A percentile compares a stretch with the other conserved stretches of the same genome.
Conservation (phyloP, 23 tunicate genomes). For the Aplidium turbinatum region DNA sequence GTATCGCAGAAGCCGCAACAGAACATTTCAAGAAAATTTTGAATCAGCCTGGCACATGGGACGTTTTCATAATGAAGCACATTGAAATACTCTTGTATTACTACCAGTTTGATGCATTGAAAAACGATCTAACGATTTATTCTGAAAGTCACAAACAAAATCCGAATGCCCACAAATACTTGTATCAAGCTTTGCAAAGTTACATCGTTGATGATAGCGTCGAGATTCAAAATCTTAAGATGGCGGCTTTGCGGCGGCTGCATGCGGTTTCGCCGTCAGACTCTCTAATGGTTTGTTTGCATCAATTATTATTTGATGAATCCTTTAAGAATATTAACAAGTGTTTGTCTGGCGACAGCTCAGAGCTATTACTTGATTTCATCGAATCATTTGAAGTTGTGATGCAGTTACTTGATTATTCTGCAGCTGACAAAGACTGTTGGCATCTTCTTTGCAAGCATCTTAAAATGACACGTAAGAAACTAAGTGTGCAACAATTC, state of each 20-base stretch:
- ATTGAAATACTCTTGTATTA: slow-evolving; percentile 32
- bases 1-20: slow-evolving; percentile 16
- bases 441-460: neutral
- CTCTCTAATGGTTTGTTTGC: slow-evolving; percentile 3
- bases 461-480: neutral
- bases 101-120: slow-evolving; percentile 1
- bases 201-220: neutral
- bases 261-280: slow-evolving; percentile 5
- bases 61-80: slow-evolving; percentile 45
- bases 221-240: neutral
- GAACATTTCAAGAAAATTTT: slow-evolving; percentile 15
- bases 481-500: neutral
- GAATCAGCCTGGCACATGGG: slow-evolving; percentile 44
- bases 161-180: slow-evolving; percentile 68
- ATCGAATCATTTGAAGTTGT: slow-evolving; percentile 13
- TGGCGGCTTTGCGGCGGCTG: neutral
- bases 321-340: neutral
- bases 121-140: slow-evolving; percentile 30
- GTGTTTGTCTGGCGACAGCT: neutral
- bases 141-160: slow-evolving; percentile 29
- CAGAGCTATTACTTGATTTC: neutral
- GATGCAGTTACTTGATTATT: slow-evolving; percentile 9
- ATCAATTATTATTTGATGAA: neutral
- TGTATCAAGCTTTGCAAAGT: slow-evolving; percentile 11
- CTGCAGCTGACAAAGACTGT: neutral